These are phyloP conservation scores for Pectinophora gossypiella DNA, from an alignment of 1,140 invertebrate species.

Conservation along the genomic window DNA sequence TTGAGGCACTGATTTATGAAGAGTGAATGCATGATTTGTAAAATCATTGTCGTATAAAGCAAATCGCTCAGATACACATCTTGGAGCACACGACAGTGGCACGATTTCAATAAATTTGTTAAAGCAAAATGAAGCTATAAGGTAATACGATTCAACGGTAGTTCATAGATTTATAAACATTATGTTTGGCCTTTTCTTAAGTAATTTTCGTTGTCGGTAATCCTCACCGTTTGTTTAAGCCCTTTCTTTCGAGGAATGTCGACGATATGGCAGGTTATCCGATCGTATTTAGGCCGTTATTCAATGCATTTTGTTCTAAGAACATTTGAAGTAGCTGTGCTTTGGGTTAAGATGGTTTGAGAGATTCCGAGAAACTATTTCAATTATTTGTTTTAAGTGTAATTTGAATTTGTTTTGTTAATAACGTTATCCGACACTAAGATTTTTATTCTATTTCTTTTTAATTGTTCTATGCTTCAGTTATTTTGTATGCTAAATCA, in stretches of 20 bases:
- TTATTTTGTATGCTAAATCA: too few relatives aligned
- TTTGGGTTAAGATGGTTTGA: neutral
- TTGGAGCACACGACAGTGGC: constrained; percentile 23
- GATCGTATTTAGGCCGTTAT: neutral
- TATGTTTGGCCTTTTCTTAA: constrained; percentile 54
- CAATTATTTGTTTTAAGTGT: neutral
- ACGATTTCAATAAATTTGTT: constrained; percentile 72
- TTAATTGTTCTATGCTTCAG: too few relatives aligned
- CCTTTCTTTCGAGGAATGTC: constrained; percentile 5
- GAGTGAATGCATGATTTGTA: too few relatives aligned
- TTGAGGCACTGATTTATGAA: too few relatives aligned
- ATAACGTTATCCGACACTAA: too few relatives aligned
- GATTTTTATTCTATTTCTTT: too few relatives aligned
- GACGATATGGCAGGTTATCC: neutral
- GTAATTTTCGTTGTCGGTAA: constrained; percentile 56
- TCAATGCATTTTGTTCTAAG: neutral
- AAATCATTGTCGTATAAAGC: too few relatives aligned
- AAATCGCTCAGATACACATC: neutral
- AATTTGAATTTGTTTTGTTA: too few relatives aligned
- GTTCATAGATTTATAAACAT: constrained; percentile 36
- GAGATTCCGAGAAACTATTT: neutral
- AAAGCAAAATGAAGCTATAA: constrained; percentile 67
- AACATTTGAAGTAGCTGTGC: neutral
- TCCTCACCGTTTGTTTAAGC: constrained; percentile 41
- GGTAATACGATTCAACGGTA: constrained; percentile 51